Base-by-base conservation (phyloP, 2,888 invertebrate species). In the Agrochola macilenta region DNA sequence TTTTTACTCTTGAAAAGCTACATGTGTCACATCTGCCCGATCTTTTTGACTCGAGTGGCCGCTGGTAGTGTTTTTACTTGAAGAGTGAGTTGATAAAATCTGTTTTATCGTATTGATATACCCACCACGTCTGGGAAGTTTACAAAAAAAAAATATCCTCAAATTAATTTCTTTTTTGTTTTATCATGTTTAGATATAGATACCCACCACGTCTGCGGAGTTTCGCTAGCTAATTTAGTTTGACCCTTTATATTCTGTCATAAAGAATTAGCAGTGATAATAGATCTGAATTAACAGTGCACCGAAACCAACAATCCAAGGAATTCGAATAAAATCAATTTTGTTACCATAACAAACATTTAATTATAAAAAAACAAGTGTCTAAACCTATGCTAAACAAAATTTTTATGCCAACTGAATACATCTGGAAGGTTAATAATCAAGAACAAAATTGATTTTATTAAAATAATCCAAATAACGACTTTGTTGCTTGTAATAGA, bases 271-370 rank as follows among this genome's bases (percentile, higher is more conserved):
- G 69, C 63, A 68, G 30, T 64, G 64, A 66, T 49, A 61, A 63
- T 60, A n/a, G 58, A 71, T 35, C 54, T 75, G 39, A 71, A 60
- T 65, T 60, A 39, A 35, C 35, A 54, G 46, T 60, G 64, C 49
- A 46, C 49, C 65, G n/a, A 64, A 80, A 64, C 52, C 46, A 70
- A 68, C n/a, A 26, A 52, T 78, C 66, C 49, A 68, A 82, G 76
- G 76, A 71, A 78, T 75, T 79, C 39, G 66, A 81, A 76, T 86
- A 82, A 84, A 85, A 85, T 85, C 86, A 84, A 76, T 72, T 70
- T 75, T 73, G 64, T 84, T 58, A 72, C 66, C 43, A 54, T 70
- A 82, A 78, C 69, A 78, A 82, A 78, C 73, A 58, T 79, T 84
- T 84, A 76, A 76, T 73, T 70, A 74, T 52, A 76, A 74, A 80